Base-by-base conservation (phyloP, 2,888 invertebrate species). In the Metopia argyrocephala region DNA sequence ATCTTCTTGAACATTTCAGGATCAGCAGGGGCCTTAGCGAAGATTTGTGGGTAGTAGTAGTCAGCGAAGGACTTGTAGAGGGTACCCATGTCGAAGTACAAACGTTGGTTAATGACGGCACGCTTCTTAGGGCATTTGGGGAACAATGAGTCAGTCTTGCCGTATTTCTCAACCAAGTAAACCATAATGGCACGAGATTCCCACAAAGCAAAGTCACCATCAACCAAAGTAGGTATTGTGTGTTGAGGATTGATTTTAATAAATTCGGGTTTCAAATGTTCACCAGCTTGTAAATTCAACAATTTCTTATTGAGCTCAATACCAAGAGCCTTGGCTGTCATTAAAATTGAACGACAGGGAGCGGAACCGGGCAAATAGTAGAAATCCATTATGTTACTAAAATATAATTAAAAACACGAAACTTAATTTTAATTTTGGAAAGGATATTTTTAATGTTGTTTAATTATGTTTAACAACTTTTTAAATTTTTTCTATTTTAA, bases 121-220 rank as follows among this genome's bases (percentile, higher is more conserved):
- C 95, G 92, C 81, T 93, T 93, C 85, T 94, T 92, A 0, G 95
- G 93, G 83, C 95, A 95, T 84, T 93, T 94, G 0, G 96, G 96
- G 84, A 92, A 93, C 38, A 96, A 90, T 0, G 92, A 91, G 84
- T 94, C 93, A 15, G n/a, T 27, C 88, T 95, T 95, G 50, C 93
- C 95, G 87, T 96, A 96, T 86, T 94, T 94, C 89, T 94, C 94
- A 21, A 92, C 94, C 86, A 96, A 91, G 90, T 96, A 96, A 0
- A 92, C 91, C 89, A 94, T 92, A 88, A 96, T 96, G 78, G 95
- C 94, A 57, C 95, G 94, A 65, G 96, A 96, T 91, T 97, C 96
- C 93, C 94, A 95, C 68, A 97, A 89, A 25, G 92, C 89, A 87
- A 96, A 94, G 0, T 95, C 96, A 85, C 95, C 94, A 89, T 97